Evolutionary conservation across 1,140 invertebrate genomes (phyloP).

Genomic region (Brachionus manjavacas): DNA sequence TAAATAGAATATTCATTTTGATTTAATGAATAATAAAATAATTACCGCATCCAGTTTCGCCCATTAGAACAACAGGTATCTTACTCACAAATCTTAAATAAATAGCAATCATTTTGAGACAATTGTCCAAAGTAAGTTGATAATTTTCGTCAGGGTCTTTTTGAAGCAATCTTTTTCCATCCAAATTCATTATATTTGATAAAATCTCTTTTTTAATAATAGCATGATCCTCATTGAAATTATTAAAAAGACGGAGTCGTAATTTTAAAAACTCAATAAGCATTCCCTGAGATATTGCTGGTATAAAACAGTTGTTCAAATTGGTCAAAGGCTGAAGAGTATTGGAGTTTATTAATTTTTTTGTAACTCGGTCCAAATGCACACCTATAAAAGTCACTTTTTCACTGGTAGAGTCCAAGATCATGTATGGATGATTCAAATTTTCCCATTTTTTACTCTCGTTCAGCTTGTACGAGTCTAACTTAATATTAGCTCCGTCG

Average conservation of each 20-base stretch:
- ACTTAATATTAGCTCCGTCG: background rate
- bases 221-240: conserved; percentile 2
- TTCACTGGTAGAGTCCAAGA: background rate
- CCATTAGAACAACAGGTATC: conserved; percentile 55
- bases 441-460: conserved; percentile 26
- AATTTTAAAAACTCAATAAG: conserved; percentile 1
- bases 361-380: background rate
- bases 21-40: background rate
- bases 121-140: conserved; percentile 52
- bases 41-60: conserved; percentile 55
- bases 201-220: background rate
- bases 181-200: conserved; percentile 7
- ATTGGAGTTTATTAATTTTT: background rate
- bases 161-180: background rate
- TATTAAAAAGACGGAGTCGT: background rate
- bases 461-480: background rate
- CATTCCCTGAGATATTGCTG: background rate
- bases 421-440: conserved; percentile 11
- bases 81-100: conserved; percentile 51
- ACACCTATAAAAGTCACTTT: conserved; percentile 14
- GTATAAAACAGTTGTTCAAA: conserved; percentile 1
- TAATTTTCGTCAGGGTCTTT: conserved; percentile 43
- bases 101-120: conserved; percentile 53
- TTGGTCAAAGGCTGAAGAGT: background rate
- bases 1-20: too few species aligned